A percentile compares a stretch with the other conserved stretches of the same genome.
These are phyloP conservation scores for Delichon dasypus DNA, from an alignment of 2,797 vertebrate species.

Conservation along the genomic window DNA sequence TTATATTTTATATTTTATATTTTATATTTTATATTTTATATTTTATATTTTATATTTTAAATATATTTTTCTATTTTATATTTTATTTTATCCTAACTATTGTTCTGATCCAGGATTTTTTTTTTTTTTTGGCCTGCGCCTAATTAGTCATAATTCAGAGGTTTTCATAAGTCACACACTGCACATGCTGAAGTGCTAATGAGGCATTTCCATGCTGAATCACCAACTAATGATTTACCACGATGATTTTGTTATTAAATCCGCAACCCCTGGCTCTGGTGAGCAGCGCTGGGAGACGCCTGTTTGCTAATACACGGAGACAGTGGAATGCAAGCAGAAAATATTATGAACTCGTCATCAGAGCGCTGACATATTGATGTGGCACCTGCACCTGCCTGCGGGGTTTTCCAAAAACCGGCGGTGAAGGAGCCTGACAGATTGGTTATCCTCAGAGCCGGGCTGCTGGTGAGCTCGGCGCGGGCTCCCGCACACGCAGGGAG, in stretches of 20 bases:
- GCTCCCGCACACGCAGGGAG: neutral
- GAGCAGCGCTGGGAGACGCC: constrained; percentile 37
- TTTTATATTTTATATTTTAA: no score
- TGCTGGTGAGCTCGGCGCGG: neutral
- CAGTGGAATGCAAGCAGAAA: constrained; percentile 69
- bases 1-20: no score
- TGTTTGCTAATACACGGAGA: constrained; percentile 54
- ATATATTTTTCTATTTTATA: neutral
- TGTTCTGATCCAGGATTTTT: neutral
- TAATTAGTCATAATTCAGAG: constrained; percentile 34
- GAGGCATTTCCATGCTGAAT: constrained; percentile 69
- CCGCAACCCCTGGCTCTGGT: neutral
- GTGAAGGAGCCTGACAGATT: constrained; percentile 18
- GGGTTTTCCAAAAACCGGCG: constrained; percentile 15
- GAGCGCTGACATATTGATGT: constrained; percentile 65
- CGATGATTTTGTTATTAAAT: constrained; percentile 32
- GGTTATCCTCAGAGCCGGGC: neutral
- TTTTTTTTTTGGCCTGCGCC: neutral
- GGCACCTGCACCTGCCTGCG: constrained; percentile 62
- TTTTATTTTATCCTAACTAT: neutral
- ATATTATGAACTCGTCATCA: constrained; percentile 63
- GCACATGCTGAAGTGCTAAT: constrained; percentile 51
- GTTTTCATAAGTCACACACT: neutral
- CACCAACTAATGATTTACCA: constrained; percentile 23
- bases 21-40: no score